These are phyloP conservation scores for Rhodophaea formosa DNA, from an alignment of 2,888 invertebrate genomes.

Conservation along the genomic window DNA sequence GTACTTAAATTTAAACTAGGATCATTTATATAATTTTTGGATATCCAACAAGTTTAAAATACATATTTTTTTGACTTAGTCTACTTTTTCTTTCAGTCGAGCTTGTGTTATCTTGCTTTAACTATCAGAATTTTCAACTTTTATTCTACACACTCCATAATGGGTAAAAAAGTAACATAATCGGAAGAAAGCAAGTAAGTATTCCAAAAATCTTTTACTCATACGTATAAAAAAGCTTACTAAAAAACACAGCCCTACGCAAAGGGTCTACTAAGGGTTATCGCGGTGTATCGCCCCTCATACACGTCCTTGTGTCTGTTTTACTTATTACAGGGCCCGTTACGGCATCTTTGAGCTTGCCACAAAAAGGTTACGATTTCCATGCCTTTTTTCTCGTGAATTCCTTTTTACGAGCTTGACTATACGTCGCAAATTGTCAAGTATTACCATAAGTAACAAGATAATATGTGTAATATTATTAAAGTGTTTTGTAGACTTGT, in stretches of 20 bases:
- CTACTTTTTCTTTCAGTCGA: no score
- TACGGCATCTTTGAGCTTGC: slow-evolving; percentile 12
- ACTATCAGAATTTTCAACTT: no score
- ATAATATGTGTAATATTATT: not conserved
- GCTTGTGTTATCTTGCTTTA: no score
- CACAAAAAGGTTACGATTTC: not conserved
- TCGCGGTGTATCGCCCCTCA: slow-evolving; percentile 45
- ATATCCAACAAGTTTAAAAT: no score
- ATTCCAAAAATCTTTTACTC: no score
- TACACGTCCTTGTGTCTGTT: slow-evolving; percentile 33
- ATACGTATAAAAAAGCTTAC: not conserved
- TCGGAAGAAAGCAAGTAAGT: no score
- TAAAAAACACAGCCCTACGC: slow-evolving; percentile 45
- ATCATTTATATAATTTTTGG: no score
- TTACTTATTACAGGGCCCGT: slow-evolving; percentile 29
- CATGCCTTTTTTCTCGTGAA: not conserved
- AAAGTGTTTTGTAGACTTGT: not conserved
- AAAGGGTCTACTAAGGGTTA: slow-evolving; percentile 55
- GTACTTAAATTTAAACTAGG: no score
- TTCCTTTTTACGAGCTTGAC: not conserved
- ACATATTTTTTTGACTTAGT: no score
- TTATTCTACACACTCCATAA: no score
- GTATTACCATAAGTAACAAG: not conserved
- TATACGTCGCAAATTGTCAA: not conserved
- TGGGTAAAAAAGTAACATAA: no score